These are phyloP conservation scores for Heterochromis multidens DNA, from an alignment of 2,113 vertebrate species.

Conservation along the genomic window DNA sequence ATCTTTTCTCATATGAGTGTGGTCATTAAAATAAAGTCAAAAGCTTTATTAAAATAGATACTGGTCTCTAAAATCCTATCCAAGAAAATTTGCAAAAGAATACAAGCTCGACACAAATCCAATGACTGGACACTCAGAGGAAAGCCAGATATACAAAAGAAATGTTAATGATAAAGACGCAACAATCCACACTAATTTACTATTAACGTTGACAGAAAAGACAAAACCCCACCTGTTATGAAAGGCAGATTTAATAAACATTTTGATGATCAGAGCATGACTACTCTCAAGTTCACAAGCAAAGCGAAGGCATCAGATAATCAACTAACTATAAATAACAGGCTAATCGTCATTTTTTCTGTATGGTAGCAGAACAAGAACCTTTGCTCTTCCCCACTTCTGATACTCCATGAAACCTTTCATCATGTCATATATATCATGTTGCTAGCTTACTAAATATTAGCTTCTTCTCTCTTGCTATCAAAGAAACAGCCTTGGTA, in stretches of 20 bases:
- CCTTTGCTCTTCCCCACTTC: not conserved
- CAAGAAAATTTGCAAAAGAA: not conserved
- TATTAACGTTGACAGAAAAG: accelerated
- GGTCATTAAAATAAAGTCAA: not conserved
- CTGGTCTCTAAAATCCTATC: not conserved
- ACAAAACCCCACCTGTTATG: not conserved
- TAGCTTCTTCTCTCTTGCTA: not conserved
- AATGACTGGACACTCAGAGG: not conserved
- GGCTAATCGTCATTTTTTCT: not conserved
- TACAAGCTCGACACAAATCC: not conserved
- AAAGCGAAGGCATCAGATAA: not conserved
- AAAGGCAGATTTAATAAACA: not conserved
- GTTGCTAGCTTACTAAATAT: not conserved
- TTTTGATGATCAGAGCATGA: not conserved
- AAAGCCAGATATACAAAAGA: not conserved
- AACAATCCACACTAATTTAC: not conserved
- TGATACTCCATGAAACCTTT: not conserved
- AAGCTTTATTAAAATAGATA: not conserved
- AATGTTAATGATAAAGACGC: not conserved
- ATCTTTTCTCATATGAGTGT: not conserved
- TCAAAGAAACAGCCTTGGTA: not conserved
- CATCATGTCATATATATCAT: not conserved
- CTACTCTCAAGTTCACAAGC: not conserved
- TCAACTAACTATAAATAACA: not conserved
- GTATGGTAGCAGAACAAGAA: not conserved